Evolutionary conservation across 2,888 invertebrate species (phyloP).

Genomic region (Aspidiotus destructor): DNA sequence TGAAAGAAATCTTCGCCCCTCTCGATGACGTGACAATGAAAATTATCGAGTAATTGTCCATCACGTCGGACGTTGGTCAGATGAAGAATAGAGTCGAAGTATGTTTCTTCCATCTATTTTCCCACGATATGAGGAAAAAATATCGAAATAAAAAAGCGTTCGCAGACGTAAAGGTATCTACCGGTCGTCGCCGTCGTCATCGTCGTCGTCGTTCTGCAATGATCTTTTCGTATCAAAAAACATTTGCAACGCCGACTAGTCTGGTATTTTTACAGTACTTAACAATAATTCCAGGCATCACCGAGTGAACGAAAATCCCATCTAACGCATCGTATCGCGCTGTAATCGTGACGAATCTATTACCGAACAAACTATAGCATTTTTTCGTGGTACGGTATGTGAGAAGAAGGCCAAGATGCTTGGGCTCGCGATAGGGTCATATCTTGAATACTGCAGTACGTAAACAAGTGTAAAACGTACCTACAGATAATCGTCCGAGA

Average conservation of each 20-base stretch:
- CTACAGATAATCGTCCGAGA: no score
- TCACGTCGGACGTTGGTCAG: slow-evolving; percentile 10
- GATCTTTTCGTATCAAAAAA: slow-evolving; percentile 1
- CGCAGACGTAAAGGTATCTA: no score
- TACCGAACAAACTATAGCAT: neutral
- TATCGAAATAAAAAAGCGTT: neutral
- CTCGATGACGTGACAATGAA: slow-evolving; percentile 20
- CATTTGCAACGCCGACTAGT: slow-evolving; percentile 12
- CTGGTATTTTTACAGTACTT: neutral
- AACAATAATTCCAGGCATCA: slow-evolving; percentile 6
- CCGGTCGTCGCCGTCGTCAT: no score
- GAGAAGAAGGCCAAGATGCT: no score
- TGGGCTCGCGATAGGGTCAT: no score
- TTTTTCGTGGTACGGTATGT: no score
- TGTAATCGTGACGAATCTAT: slow-evolving; percentile 16
- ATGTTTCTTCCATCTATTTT: slow-evolving; percentile 11
- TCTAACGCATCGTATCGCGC: neutral
- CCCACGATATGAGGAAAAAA: slow-evolving; percentile 3
- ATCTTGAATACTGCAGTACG: no score
- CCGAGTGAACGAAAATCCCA: neutral
- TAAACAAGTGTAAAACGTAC: no score
- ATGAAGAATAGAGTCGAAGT: neutral
- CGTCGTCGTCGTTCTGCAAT: neutral
- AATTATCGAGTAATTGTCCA: slow-evolving; percentile 29
- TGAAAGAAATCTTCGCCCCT: slow-evolving; percentile 1